Conservation (phyloP, 2,797 vertebrate species). For the Eremophila alpestris region DNA sequence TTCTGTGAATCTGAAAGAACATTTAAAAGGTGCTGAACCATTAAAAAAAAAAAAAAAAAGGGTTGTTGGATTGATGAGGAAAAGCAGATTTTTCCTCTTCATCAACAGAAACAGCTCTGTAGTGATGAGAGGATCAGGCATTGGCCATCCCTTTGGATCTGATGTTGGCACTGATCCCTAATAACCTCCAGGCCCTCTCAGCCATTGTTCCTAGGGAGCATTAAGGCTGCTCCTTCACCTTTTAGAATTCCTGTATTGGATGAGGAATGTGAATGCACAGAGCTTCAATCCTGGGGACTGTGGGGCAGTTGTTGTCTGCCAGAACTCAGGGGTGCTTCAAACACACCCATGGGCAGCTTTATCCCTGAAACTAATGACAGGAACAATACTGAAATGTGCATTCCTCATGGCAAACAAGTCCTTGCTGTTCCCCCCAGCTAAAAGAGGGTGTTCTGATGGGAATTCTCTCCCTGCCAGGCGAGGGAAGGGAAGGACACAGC, state of each 20-base stretch:
- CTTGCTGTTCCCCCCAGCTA: not conserved
- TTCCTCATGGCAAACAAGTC: not conserved
- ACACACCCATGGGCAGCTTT: not conserved
- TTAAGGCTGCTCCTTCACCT: not conserved
- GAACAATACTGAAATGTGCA: not conserved
- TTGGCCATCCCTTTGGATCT: not conserved
- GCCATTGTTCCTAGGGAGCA: not conserved
- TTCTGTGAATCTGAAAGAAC: not conserved
- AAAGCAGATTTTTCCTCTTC: not conserved
- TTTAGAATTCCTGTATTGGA: rapidly evolving
- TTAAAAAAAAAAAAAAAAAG: not conserved
- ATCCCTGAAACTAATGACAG: not conserved
- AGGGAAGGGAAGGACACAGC: conserved; percentile 92
- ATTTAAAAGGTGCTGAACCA: not conserved
- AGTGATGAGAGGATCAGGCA: rapidly evolving
- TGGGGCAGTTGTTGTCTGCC: not conserved
- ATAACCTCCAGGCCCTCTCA: not conserved
- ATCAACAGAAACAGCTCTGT: not conserved
- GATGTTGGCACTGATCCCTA: not conserved
- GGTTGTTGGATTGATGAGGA: not conserved
- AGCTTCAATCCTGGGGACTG: not conserved
- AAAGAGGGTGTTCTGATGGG: not conserved
- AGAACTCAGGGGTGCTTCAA: not conserved
- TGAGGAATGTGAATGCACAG: not conserved
- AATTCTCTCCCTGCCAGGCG: conserved; percentile 78